These are phyloP conservation scores for Luperina nickerlii DNA, from an alignment of 2,888 invertebrate genomes.

Conservation along the genomic window DNA sequence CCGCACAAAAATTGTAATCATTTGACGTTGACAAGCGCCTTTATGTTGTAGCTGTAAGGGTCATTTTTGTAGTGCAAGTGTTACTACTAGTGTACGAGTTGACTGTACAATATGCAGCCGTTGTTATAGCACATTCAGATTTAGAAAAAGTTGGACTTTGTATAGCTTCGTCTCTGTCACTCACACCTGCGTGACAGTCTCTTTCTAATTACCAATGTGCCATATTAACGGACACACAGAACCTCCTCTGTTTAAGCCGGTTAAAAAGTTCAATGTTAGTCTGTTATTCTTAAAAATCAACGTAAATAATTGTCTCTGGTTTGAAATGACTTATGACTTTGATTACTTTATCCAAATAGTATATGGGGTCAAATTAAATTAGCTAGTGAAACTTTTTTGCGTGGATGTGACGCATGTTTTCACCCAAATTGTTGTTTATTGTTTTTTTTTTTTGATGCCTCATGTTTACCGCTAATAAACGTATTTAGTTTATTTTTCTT, in stretches of 20 bases:
- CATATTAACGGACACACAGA: not conserved
- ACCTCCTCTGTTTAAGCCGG: not conserved
- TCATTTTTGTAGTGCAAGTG: not conserved
- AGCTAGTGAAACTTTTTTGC: too few species aligned
- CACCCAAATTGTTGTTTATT: too few species aligned
- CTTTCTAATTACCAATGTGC: not conserved
- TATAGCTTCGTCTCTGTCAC: not conserved
- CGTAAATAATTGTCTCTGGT: not conserved
- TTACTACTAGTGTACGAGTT: not conserved
- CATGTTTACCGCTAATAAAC: too few species aligned
- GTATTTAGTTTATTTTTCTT: too few species aligned
- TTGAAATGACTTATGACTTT: too few species aligned
- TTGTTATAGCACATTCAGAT: not conserved
- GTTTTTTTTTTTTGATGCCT: too few species aligned
- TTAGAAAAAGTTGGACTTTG: not conserved
- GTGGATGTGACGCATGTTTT: too few species aligned
- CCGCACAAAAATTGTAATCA: not conserved
- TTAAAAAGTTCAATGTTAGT: not conserved
- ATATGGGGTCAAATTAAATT: not conserved
- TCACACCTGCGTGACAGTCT: not conserved
- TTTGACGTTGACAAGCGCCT: too few species aligned
- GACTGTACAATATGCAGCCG: not conserved
- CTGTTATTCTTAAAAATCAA: not conserved
- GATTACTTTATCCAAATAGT: slow-evolving; percentile 1
- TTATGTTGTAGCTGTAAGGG: not conserved